Evolutionary conservation across 2,797 vertebrate genomes (phyloP), one percentile per base, ranked within the genome.

Genomic region (Paratrypauchen microcephalus): DNA sequence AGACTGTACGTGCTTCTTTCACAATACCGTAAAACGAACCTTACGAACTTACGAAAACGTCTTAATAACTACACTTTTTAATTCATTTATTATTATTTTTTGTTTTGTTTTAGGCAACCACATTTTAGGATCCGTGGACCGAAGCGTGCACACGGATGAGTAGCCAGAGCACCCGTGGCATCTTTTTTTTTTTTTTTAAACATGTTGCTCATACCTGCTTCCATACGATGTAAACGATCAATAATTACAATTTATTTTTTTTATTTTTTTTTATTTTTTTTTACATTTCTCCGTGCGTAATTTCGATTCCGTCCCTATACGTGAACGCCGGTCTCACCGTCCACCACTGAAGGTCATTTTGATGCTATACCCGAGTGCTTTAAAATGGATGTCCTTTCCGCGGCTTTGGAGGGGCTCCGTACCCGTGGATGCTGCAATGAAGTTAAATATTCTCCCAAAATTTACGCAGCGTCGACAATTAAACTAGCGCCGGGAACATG

Each of bases 281-380:
- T 16, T 48, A 3, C 12, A 13, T 19, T 24, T 5, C 1, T 1
- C 24, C 54, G 11, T 55, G 72, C 66, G 66, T 47, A 63, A 66
- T 57, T 78, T 74, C 70, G 77, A 80, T 59, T 47, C 73, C 68
- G 66, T 70, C 30, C 47, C 73, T 1, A 26, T 64, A 15, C 23
- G 23, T 24, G 89, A 91, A 88, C 86, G 76, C 74, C 64, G 3
- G 83, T 88, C 80, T 81, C 74, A 74, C 81, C 79, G 77, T 39
- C 65, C 68, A 88, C 78, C 83, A 87, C 76, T 92, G 92, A 93
- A 93, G 92, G 93, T 94, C 93, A 93, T 91, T 81, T 87, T 83
- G 62, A 81, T 77, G 80, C 76, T 77, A 65, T 64, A 71, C 58
- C 57, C 55, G 66, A 76, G 59, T 74, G 55, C 36, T 63, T 73